Evolutionary conservation across 2,797 vertebrate species (phyloP), one percentile per base, ranked within the genome.

Genomic region (Ciconia nigra): DNA sequence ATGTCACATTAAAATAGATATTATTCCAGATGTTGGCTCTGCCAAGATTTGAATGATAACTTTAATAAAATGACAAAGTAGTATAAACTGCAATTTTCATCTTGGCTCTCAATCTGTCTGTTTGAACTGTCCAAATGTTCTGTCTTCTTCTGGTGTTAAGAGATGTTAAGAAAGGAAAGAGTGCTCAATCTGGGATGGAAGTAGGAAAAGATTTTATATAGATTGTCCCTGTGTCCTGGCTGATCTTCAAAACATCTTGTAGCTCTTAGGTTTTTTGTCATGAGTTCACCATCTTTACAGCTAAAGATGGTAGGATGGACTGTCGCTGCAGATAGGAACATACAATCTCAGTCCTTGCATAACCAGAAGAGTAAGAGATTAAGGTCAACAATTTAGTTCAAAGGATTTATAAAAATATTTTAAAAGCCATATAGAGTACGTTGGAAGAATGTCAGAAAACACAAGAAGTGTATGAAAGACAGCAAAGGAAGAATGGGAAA

Each of bases 11-110:
- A 87, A 91, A 91, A 86, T 47, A 59, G 55, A 83, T 87, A 95
- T 83, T 47, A 39, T 90, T 91, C 78, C 93, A 96, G 90, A 74
- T 95, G 66, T 87, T 83, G 67, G 63, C 25, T 93, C 73, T 96
- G 81, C 46, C 79, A 86, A 93, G 66, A 72, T 73, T 35, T 92
- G 82, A 96, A 89, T 73, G 55, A 83, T 93, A 87, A 92, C 76
- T 83, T 81, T 69, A 94, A 72, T 83, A 86, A 93, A 89, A 81
- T 35, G 15, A 89, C 15, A 20, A 85, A 92, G 51, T 57, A 16
- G 57, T 51, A 80, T 77, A 94, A 90, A 73, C 13, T 42, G 59
- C 51, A 74, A 18, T 89, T 96, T 90, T 83, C 11, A 51, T 93
- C 51, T 93, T 86, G 72, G 59, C 52, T 89, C 44, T 76, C 2